These are phyloP conservation scores for Rhineura floridana DNA, from an alignment of 2,113 vertebrate species.

Conservation along the genomic window DNA sequence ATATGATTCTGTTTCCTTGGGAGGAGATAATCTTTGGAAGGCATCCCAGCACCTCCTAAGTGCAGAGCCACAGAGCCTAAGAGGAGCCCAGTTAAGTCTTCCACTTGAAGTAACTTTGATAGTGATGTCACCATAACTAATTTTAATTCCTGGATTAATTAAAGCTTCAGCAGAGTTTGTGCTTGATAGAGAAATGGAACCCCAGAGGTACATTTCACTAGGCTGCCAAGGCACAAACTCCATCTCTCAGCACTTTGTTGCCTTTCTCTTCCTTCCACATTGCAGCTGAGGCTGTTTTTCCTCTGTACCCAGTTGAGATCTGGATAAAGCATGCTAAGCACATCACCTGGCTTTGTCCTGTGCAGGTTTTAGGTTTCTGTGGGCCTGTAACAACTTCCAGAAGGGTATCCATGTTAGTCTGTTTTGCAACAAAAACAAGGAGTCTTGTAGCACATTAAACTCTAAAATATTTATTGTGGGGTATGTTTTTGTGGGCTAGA, in stretches of 20 bases:
- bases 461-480: background rate
- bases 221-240: constrained; percentile 6
- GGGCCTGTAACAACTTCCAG: background rate
- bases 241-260: constrained; percentile 11
- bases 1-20: background rate
- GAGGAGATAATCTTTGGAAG: background rate
- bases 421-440: background rate
- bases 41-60: background rate
- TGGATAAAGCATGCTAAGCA: background rate
- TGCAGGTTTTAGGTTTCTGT: background rate
- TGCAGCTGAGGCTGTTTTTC: background rate
- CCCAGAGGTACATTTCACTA: background rate
- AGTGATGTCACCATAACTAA: background rate
- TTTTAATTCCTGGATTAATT: constrained; percentile 17
- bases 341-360: background rate
- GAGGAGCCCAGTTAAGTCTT: background rate
- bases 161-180: constrained; percentile 1
- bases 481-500: background rate
- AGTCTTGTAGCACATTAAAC: background rate
- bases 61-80: background rate
- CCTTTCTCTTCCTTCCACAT: background rate
- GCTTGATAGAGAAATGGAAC: constrained; percentile 18
- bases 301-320: background rate
- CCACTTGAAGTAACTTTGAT: background rate
- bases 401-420: background rate